Evolutionary conservation across 2,888 invertebrate species (phyloP).

Genomic region (Zaprionus bogoriensis): DNA sequence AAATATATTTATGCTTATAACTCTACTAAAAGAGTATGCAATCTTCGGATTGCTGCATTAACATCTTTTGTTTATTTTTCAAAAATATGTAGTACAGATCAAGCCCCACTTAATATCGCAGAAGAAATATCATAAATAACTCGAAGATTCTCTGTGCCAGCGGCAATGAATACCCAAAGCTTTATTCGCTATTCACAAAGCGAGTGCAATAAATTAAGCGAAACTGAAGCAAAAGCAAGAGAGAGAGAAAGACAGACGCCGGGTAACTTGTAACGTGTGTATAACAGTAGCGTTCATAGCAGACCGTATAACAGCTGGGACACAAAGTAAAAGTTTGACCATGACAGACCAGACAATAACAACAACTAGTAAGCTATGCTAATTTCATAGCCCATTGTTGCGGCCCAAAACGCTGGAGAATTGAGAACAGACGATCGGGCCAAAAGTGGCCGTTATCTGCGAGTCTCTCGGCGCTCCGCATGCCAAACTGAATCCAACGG

Average conservation of each 20-base stretch:
- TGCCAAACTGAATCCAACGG: slow-evolving; percentile 44
- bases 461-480: slow-evolving; percentile 15
- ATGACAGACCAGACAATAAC: slow-evolving; percentile 9
- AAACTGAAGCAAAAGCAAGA: not conserved
- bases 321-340: slow-evolving; percentile 50
- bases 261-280: slow-evolving; percentile 2
- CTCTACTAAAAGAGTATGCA: too few species aligned
- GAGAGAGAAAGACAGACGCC: not conserved
- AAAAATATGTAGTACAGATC: too few species aligned
- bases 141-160: not conserved
- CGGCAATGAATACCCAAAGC: not conserved
- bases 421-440: slow-evolving; percentile 42
- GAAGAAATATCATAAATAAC: not conserved
- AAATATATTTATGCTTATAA: too few species aligned
- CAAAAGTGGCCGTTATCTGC: slow-evolving; percentile 48
- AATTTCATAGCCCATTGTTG: slow-evolving; percentile 26
- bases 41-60: too few species aligned
- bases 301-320: slow-evolving; percentile 28
- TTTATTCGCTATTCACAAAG: not conserved
- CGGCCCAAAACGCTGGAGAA: slow-evolving; percentile 18
- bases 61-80: too few species aligned
- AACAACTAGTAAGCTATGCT: slow-evolving; percentile 35
- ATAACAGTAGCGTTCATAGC: slow-evolving; percentile 12
- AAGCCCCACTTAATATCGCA: too few species aligned
- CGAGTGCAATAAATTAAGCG: not conserved